phyloP scores from a whole-genome alignment of 2,113 vertebrate genomes.

The Pedetes capensis region DNA sequence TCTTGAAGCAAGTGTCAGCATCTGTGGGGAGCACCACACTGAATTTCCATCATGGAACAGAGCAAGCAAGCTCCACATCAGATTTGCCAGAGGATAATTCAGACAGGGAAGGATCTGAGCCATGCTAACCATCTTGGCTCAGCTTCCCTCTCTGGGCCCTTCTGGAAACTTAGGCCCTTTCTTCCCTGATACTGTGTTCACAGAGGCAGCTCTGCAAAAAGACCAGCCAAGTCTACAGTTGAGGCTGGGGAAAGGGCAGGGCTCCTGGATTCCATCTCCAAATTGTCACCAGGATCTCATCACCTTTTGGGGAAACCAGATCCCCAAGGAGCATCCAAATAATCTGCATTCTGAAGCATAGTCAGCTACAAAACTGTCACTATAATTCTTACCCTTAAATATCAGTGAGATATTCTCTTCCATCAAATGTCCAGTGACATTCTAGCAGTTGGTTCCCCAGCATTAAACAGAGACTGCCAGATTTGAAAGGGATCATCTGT shows the following conservation, averaged over 20 bases:
- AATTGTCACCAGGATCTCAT: not conserved
- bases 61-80: not conserved
- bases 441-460: not conserved
- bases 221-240: not conserved
- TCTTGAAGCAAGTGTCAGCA: not conserved
- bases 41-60: not conserved
- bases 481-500: not conserved
- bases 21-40: not conserved
- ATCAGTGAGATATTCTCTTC: not conserved
- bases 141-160: not conserved
- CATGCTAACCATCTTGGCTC: not conserved
- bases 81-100: not conserved
- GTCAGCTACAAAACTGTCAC: not conserved
- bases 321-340: not conserved
- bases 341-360: not conserved
- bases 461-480: not conserved
- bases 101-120: not conserved
- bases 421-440: not conserved
- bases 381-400: not conserved
- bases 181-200: not conserved
- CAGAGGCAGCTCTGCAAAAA: not conserved
- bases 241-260: not conserved
- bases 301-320: not conserved
- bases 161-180: not conserved
- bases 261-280: not conserved